phyloP scores from a whole-genome alignment of 1,140 invertebrate species.

The Hirudo medicinalis region DNA sequence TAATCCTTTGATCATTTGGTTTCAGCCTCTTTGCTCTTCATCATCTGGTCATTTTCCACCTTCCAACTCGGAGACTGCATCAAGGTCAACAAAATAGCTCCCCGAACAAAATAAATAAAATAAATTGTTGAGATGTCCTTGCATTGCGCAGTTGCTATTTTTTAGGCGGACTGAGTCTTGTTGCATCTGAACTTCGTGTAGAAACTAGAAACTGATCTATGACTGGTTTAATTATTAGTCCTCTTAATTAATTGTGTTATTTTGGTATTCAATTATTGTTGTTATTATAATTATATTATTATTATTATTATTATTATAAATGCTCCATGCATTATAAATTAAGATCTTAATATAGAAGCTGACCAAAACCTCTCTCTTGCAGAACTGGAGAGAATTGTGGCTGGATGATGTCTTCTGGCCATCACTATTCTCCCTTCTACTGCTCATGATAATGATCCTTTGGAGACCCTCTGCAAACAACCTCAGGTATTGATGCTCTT shows the following conservation, averaged over 20 bases:
- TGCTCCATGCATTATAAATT: not conserved
- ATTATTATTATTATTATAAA: not conserved
- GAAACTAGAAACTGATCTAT: too few relatives aligned
- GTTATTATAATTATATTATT: not conserved
- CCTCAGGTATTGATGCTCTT: slow-evolving; percentile 49
- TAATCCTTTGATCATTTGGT: not conserved
- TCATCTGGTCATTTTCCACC: too few relatives aligned
- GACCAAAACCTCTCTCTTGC: slow-evolving; percentile 20
- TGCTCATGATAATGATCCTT: slow-evolving; percentile 80
- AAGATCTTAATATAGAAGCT: not conserved
- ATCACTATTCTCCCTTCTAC: slow-evolving; percentile 69
- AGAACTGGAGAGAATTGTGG: slow-evolving; percentile 73
- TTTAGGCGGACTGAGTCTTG: too few relatives aligned
- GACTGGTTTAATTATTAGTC: too few relatives aligned
- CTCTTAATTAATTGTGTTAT: too few relatives aligned
- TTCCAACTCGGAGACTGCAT: too few relatives aligned
- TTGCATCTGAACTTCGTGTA: too few relatives aligned
- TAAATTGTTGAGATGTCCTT: too few relatives aligned
- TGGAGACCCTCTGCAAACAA: slow-evolving; percentile 89
- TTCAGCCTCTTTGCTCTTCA: too few relatives aligned
- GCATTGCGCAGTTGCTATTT: too few relatives aligned
- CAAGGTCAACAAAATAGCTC: too few relatives aligned
- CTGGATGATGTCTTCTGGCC: slow-evolving; percentile 88
- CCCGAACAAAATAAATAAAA: too few relatives aligned
- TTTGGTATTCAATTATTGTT: not conserved